phyloP scores from a whole-genome alignment of 2,113 vertebrate species.

The Taurulus bubalis region DNA sequence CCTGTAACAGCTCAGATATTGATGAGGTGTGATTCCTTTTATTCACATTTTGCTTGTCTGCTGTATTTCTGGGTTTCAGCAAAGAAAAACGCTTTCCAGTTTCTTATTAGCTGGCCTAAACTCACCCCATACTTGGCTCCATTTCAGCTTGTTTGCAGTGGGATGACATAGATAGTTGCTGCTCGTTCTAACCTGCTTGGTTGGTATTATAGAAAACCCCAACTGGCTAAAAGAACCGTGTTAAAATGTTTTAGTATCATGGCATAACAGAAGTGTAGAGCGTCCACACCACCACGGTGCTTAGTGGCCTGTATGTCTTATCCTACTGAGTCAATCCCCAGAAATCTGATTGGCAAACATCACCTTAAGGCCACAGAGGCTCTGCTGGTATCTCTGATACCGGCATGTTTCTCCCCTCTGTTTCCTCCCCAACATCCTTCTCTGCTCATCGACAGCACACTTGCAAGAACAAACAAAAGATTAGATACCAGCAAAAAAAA shows the following conservation, averaged over 20 bases:
- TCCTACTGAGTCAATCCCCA: slow-evolving; percentile 50
- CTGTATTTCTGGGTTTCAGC: slow-evolving; percentile 46
- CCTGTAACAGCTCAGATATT: slow-evolving; percentile 62
- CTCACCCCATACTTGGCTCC: slow-evolving; percentile 37
- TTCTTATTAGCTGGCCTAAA: slow-evolving; percentile 49
- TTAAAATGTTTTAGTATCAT: slow-evolving; percentile 29
- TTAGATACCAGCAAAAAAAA: slow-evolving; percentile 71
- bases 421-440: slow-evolving; percentile 62
- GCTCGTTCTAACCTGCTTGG: slow-evolving; percentile 14
- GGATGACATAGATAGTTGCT: slow-evolving; percentile 10
- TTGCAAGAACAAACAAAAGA: slow-evolving; percentile 78
- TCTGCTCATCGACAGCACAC: slow-evolving; percentile 71
- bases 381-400: slow-evolving; percentile 62
- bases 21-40: slow-evolving; percentile 56
- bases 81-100: slow-evolving; percentile 43
- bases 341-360: slow-evolving; percentile 63
- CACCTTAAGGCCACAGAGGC: slow-evolving; percentile 59
- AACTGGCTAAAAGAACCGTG: slow-evolving; percentile 15
- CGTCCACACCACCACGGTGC: slow-evolving; percentile 13
- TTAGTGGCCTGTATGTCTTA: slow-evolving; percentile 36
- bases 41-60: slow-evolving; percentile 44
- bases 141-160: slow-evolving; percentile 53
- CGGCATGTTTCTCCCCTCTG: slow-evolving; percentile 51
- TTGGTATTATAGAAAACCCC: slow-evolving; percentile 16
- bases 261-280: slow-evolving; percentile 22